Evolutionary conservation across 2,797 vertebrate genomes (phyloP).

Genomic region (Babyrousa celebensis): DNA sequence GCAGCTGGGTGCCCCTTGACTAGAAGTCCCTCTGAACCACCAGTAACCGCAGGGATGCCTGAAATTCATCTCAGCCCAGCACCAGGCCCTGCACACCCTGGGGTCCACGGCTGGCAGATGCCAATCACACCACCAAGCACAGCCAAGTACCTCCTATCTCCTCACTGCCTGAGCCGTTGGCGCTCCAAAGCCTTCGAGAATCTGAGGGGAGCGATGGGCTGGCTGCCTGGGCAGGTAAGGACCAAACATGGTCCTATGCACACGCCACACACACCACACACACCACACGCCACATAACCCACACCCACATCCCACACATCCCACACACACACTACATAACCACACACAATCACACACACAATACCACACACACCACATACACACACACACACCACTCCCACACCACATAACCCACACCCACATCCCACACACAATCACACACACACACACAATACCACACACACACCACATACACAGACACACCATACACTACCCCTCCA

Average conservation of each 20-base stretch:
- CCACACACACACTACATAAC: too few species aligned
- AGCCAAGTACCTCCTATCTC: background rate
- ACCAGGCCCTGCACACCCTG: rapidly evolving
- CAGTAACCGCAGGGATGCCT: rapidly evolving
- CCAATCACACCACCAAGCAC: background rate
- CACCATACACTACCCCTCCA: background rate
- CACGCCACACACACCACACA: background rate
- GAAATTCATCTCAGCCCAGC: background rate
- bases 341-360: background rate
- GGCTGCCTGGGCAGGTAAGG: background rate
- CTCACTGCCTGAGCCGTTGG: background rate
- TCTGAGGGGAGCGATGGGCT: rapidly evolving
- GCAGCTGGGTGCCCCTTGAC: background rate
- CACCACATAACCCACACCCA: background rate
- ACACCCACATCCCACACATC: too few species aligned
- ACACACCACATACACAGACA: background rate
- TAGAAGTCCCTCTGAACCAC: background rate
- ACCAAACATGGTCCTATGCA: rapidly evolving
- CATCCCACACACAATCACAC: too few species aligned
- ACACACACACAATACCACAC: background rate
- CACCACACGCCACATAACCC: background rate
- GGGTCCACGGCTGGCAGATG: too few species aligned
- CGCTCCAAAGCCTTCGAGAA: background rate
- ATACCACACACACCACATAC: background rate
- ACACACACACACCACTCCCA: background rate